Conservation (phyloP, 2,888 invertebrate species). For the Phasia obesa region DNA sequence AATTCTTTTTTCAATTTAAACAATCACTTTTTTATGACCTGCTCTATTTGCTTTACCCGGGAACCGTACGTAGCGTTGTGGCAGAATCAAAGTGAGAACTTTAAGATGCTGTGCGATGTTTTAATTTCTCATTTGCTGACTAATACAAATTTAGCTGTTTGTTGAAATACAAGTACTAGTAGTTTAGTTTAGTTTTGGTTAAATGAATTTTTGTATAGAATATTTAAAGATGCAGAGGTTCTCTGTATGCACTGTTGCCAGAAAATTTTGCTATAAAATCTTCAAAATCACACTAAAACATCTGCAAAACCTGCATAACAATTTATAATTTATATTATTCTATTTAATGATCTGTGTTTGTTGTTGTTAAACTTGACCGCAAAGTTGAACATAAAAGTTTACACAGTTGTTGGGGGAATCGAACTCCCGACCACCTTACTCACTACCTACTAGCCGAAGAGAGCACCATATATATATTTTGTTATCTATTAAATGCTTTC, state of each 20-base stretch:
- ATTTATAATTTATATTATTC: too few relatives aligned
- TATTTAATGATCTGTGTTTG: too few relatives aligned
- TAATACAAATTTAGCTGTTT: conserved; percentile 65
- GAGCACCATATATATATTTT: too few relatives aligned
- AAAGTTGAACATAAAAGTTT: too few relatives aligned
- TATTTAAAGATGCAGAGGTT: conserved; percentile 29
- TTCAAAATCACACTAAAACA: too few relatives aligned
- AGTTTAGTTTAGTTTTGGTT: conserved; percentile 64
- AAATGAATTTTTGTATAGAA: conserved; percentile 12
- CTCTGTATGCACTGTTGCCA: background rate
- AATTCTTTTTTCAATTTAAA: conserved; percentile 40
- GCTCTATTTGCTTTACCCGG: background rate
- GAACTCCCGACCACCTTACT: too few relatives aligned
- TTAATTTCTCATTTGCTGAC: conserved; percentile 47
- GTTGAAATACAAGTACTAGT: conserved; percentile 32
- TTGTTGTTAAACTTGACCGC: too few relatives aligned
- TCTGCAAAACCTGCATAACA: too few relatives aligned
- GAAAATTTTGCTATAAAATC: too few relatives aligned
- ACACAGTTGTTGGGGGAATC: too few relatives aligned
- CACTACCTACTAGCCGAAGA: too few relatives aligned
- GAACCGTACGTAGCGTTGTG: background rate
- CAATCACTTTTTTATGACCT: conserved; percentile 57
- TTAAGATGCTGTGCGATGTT: conserved; percentile 14
- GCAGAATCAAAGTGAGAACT: conserved; percentile 39
- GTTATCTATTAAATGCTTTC: too few relatives aligned